Evolutionary conservation across 2,888 invertebrate species (phyloP).

Genomic region (Yponomeuta evonymella): DNA sequence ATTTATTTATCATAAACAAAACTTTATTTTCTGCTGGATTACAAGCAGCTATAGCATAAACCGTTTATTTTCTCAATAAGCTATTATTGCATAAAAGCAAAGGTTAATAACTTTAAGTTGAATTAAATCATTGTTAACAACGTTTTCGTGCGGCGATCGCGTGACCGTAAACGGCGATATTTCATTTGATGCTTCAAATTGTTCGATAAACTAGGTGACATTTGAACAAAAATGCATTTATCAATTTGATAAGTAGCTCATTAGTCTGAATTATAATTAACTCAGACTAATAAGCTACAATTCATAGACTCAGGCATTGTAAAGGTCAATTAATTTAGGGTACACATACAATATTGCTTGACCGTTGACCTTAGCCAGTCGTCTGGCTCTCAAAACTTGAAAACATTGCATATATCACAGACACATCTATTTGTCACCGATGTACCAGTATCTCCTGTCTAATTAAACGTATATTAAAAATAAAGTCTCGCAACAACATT

Average conservation of each 20-base stretch:
- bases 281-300: neutral
- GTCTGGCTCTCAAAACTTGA: neutral
- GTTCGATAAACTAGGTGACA: neutral
- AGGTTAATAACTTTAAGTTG: neutral
- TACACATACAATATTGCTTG: neutral
- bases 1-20: no score
- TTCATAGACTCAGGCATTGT: neutral
- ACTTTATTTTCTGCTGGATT: neutral
- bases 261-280: neutral
- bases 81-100: neutral
- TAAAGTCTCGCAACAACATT: neutral
- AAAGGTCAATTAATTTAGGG: neutral
- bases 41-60: neutral
- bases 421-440: neutral
- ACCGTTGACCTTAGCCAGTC: neutral
- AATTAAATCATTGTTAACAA: neutral
- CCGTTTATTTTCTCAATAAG: neutral
- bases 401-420: neutral
- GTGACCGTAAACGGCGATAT: neutral
- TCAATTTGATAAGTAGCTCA: no score
- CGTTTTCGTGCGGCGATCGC: neutral
- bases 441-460: neutral
- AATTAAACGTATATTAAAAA: slow-evolving; percentile 5
- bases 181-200: neutral
- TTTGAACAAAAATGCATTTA: neutral